Conservation (phyloP, 2,888 invertebrate genomes). For the Synergus itoensis region DNA sequence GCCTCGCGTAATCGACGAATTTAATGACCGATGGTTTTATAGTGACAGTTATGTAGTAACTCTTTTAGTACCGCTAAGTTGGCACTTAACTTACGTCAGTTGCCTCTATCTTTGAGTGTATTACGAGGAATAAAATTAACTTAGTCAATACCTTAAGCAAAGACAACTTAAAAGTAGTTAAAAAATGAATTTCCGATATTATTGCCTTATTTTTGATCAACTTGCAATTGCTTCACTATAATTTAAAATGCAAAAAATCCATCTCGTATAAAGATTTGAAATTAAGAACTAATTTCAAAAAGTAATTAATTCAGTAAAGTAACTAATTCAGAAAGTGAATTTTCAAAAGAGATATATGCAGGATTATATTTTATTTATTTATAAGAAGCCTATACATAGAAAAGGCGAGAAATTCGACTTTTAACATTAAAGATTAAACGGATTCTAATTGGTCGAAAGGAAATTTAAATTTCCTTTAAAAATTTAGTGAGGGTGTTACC, state of each 20-base stretch:
- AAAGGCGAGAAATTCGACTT: not conserved
- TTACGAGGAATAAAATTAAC: conserved; percentile 33
- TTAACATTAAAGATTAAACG: not conserved
- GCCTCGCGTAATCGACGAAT: conserved; percentile 21
- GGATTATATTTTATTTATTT: not conserved
- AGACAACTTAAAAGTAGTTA: not conserved
- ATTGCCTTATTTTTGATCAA: not conserved
- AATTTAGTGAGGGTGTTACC: conserved; percentile 1
- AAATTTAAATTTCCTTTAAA: not conserved
- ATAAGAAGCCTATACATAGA: not conserved
- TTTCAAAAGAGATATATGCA: no score
- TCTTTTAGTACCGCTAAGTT: conserved; percentile 40
- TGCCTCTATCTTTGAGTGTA: conserved; percentile 24
- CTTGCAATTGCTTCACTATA: not conserved
- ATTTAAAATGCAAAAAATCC: not conserved
- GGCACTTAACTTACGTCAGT: conserved; percentile 23
- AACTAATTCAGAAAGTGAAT: no score
- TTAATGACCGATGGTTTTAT: conserved; percentile 39
- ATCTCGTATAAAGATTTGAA: not conserved
- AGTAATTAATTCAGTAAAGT: no score
- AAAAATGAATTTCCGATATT: not conserved
- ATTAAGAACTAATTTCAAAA: not conserved
- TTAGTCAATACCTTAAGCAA: conserved; percentile 16
- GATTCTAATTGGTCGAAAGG: not conserved
- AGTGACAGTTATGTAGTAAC: conserved; percentile 35